Evolutionary conservation across 2,113 vertebrate genomes (phyloP).

Genomic region (Gymnogyps californianus): DNA sequence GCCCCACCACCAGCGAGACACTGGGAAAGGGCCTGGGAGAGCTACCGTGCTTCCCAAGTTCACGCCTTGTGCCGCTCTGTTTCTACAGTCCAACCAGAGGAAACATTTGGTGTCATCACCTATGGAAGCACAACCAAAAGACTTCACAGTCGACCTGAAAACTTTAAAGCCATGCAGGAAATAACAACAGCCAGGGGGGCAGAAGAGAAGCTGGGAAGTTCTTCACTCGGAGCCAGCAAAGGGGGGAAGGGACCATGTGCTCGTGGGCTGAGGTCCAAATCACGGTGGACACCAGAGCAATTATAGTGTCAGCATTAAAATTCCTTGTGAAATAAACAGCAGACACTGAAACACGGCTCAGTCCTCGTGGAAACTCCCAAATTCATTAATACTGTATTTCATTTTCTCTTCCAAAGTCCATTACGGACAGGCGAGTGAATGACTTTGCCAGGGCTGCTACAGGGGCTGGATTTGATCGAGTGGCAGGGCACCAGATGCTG

Average conservation of each 20-base stretch:
- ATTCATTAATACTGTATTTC: not conserved
- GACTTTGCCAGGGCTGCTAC: not conserved
- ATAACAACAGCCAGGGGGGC: not conserved
- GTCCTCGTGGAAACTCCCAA: not conserved
- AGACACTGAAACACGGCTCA: not conserved
- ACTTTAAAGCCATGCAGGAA: not conserved
- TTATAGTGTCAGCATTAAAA: not conserved
- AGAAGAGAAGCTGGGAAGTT: not conserved
- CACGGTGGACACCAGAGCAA: rapidly evolving
- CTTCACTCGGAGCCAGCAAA: not conserved
- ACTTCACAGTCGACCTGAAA: too few species aligned
- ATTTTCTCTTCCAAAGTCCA: not conserved
- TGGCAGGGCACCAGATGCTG: not conserved
- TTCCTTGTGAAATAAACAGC: not conserved
- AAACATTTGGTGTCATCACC: rapidly evolving
- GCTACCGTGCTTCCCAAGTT: rapidly evolving
- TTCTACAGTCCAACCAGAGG: not conserved
- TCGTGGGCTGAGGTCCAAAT: not conserved
- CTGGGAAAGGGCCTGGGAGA: not conserved
- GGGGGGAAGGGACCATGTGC: not conserved
- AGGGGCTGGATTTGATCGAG: not conserved
- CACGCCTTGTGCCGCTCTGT: rapidly evolving
- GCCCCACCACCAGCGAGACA: not conserved
- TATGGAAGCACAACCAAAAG: not conserved
- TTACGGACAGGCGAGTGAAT: rapidly evolving